Evolutionary conservation across 2,113 vertebrate species (phyloP), one percentile per base, ranked within the genome.

Genomic region (Erythrolamprus reginae): DNA sequence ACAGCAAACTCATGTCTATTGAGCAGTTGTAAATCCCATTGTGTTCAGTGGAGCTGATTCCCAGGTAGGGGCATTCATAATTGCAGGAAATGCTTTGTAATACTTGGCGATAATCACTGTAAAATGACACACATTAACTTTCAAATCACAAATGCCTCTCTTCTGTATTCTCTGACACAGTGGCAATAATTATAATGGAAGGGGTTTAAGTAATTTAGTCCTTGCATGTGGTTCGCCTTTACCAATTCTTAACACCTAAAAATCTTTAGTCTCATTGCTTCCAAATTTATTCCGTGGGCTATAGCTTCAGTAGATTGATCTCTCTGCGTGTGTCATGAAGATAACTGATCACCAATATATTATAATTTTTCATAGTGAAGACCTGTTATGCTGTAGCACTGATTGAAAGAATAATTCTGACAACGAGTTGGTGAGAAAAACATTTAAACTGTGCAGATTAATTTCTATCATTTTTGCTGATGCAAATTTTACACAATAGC

Each of bases 381-480:
- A 47, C 7, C 26, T 12, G 26, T 33, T 52, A 23, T 48, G 33
- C n/a, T 82, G 24, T 1, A 87, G 61, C 26, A 51, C 8, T 83
- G 23, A 28, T 86, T 86, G 26, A 86, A 61, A 90, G 42, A 82
- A 2, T 58, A n/a, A 2, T 52, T 90, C 56, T 86, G 48, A 53
- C 51, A 86, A 21, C 38, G 53, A 26, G 45, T 65, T 24, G 26
- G 48, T 52, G 10, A 55, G n/a, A 70, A 38, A n/a, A 84, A 28
- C 2, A 7, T 88, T 88, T 65, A 83, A 83, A 58, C 86, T 28
- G 24, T 92, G 26, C 55, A 89, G 84, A 94, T 90, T 48, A 92
- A 94, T 58, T 53, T 90, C 87, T 56, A 82, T 89, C 52, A 2
- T 0, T 93, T 90, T 77, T 91, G 24, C 70, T 89, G 88, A 89